phyloP scores from a whole-genome alignment of 2,888 invertebrate genomes.

The Prosapia bicincta region DNA sequence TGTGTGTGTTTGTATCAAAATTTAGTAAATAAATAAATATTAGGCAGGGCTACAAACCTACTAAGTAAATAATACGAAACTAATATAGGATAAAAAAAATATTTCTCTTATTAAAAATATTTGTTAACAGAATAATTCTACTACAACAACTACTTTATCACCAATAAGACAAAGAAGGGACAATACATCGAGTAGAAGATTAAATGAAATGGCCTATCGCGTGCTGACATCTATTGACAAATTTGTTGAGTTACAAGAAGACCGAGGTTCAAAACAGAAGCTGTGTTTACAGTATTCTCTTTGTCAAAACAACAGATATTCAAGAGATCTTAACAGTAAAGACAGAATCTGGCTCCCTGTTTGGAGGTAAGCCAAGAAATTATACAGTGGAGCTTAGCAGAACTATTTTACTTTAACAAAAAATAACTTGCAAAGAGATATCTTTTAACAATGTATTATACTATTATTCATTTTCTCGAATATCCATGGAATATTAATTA shows the following conservation, averaged over 20 bases:
- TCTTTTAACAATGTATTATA: too few relatives aligned
- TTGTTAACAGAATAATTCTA: background rate
- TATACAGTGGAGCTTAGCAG: too few relatives aligned
- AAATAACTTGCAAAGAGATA: too few relatives aligned
- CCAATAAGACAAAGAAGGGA: background rate
- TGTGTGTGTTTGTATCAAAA: too few relatives aligned
- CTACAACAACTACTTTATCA: slow-evolving; percentile 6
- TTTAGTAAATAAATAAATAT: too few relatives aligned
- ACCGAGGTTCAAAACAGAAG: slow-evolving; percentile 47
- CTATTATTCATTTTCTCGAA: too few relatives aligned
- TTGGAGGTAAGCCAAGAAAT: slow-evolving; percentile 74
- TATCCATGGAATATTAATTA: too few relatives aligned
- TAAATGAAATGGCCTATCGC: slow-evolving; percentile 55
- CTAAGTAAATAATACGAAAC: too few relatives aligned
- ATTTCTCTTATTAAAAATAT: too few relatives aligned
- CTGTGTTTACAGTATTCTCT: slow-evolving; percentile 60
- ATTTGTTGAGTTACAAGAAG: slow-evolving; percentile 51
- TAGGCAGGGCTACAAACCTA: too few relatives aligned
- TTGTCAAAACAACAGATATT: slow-evolving; percentile 64
- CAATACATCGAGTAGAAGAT: background rate
- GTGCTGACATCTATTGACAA: slow-evolving; percentile 56
- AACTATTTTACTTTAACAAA: too few relatives aligned
- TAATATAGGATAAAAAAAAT: too few relatives aligned
- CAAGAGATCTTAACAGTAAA: slow-evolving; percentile 52
- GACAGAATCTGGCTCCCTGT: slow-evolving; percentile 68